Evolutionary conservation across 2,113 vertebrate genomes (phyloP), one percentile per base, ranked within the genome.

Genomic region (Pitta sordida): DNA sequence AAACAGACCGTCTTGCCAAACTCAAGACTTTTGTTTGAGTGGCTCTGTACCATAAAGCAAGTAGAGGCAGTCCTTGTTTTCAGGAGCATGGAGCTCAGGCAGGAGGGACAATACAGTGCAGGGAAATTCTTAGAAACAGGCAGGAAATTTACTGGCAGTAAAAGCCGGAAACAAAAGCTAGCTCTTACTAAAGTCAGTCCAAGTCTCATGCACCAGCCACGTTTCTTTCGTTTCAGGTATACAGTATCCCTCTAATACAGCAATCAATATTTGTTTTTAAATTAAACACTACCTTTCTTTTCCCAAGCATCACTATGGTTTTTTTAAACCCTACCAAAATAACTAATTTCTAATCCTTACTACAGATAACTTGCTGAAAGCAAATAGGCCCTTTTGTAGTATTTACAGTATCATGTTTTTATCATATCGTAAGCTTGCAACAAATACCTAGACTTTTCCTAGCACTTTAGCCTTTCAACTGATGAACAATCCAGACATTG

Each of bases 261-360:
- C 62, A 68, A 89, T 62, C 20, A 90, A 26, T 70, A 58, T 80
- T 91, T 80, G 23, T 29, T 90, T 94, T 90, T 52, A 74, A 95
- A 92, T 91, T 85, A 77, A 95, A 73, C 12, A 55, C 76, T 71
- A 43, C 32, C 62, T 90, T 87, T 76, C 13, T 82, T 86, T 14
- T 82, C 67, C 44, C 71, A 92, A 83, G 48, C 27, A 74, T 59
- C 70, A 65, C 32, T 91, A 46, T 23, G 13, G 88, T 79, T 84
- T 79, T 81, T 75, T 81, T 73, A 94, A 91, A 29, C 9, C 48
- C 26, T 91, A 85, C 55, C 51, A 91, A 84, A 96, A 83, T 51
- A 92, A 77, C 43, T 63, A 48, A 80, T 74, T 74, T 30, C 36
- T 96, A 94, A 88, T 83, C 75, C 63, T 80, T 64, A 63, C 39